A percentile compares a stretch with the other conserved stretches of the same genome.
Conservation (phyloP, 2,113 vertebrate species). For the Tachuris rubrigastra region DNA sequence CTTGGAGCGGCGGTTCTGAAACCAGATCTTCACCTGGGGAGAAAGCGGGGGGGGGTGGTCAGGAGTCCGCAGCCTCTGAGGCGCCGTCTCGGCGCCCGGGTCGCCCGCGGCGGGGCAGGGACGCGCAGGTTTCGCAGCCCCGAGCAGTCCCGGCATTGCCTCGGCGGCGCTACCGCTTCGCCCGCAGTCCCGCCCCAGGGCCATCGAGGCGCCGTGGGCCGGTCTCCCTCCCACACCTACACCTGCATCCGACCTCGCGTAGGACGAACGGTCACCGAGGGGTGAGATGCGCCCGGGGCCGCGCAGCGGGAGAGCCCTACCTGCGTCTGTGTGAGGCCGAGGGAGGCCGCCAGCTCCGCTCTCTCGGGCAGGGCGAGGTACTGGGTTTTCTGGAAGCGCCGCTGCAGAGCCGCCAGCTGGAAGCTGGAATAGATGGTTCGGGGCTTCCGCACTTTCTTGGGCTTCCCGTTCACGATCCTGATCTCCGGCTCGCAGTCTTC, state of each 20-base stretch:
- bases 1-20: slow-evolving; percentile 97
- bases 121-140: neutral
- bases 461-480: slow-evolving; percentile 96
- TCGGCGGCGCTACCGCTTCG: neutral
- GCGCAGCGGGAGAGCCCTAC: slow-evolving; percentile 61
- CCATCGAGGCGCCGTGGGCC: neutral
- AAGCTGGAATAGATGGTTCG: slow-evolving; percentile 98
- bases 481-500: slow-evolving; percentile 96
- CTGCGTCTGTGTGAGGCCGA: slow-evolving; percentile 98
- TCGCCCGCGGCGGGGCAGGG: neutral
- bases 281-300: neutral
- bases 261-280: neutral
- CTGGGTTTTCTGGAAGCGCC: slow-evolving; percentile 97
- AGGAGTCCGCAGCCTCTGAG: neutral
- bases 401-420: slow-evolving; percentile 93
- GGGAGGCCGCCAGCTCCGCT: slow-evolving; percentile 93
- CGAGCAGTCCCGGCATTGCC: neutral
- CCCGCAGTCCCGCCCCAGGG: neutral
- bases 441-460: slow-evolving; percentile 98
- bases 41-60: neutral
- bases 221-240: neutral
- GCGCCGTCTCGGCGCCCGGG: neutral
- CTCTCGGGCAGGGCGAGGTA: slow-evolving; percentile 95
- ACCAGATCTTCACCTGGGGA: slow-evolving; percentile 96
- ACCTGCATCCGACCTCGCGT: neutral